phyloP scores from a whole-genome alignment of 2,797 vertebrate species.

The Brachyalestes nurse region DNA sequence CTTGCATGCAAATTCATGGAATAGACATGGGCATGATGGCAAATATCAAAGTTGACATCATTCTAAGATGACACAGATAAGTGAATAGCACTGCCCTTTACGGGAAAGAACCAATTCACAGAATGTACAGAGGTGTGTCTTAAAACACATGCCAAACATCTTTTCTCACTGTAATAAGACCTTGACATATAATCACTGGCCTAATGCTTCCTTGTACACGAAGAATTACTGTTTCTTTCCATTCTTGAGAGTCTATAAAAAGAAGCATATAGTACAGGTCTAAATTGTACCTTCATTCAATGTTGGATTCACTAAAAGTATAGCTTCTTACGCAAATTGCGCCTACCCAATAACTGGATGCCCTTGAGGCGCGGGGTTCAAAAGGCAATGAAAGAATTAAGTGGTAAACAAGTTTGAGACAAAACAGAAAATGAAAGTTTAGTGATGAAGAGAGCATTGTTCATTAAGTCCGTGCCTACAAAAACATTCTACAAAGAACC shows the following conservation, averaged over 20 bases:
- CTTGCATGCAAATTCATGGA: not conserved
- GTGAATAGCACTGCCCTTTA: not conserved
- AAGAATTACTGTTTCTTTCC: too few species aligned
- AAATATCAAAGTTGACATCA: not conserved
- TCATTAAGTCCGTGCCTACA: too few species aligned
- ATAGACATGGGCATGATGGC: not conserved
- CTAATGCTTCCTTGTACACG: not conserved
- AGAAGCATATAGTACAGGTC: not conserved
- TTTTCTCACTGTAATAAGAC: not conserved
- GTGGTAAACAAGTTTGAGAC: too few species aligned
- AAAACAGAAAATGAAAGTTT: too few species aligned
- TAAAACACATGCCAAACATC: not conserved
- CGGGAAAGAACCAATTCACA: not conserved
- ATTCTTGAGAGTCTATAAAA: not conserved
- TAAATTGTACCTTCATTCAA: not conserved
- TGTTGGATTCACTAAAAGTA: too few species aligned
- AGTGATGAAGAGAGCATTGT: too few species aligned
- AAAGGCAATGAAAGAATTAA: too few species aligned
- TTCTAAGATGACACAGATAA: not conserved
- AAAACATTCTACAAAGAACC: too few species aligned
- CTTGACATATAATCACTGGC: not conserved
- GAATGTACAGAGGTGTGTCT: constrained; percentile 14
- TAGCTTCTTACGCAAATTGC: too few species aligned
- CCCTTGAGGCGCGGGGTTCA: too few species aligned
- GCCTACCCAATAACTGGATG: too few species aligned